Percentiles rank a stretch among this genome's conserved stretches.
Conservation (phyloP, 2,113 vertebrate species). For the Oenanthe oenanthe region DNA sequence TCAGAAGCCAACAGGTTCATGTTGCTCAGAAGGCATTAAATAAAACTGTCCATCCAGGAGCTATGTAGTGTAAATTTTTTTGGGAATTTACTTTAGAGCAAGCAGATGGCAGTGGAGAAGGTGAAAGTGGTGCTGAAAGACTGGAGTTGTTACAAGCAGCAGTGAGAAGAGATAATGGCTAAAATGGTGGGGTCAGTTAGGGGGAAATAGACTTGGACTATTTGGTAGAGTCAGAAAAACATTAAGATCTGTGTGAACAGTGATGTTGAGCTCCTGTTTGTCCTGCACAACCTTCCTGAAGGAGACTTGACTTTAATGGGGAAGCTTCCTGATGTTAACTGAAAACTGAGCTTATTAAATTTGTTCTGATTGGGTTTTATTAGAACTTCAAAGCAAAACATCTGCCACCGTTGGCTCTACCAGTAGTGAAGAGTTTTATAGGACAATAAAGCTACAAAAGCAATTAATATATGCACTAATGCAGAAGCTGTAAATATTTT, state of each 20-base stretch:
- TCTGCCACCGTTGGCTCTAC: background rate
- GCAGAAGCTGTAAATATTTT: conserved; percentile 28
- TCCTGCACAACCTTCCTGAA: background rate
- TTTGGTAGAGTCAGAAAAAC: background rate
- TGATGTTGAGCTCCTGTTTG: background rate
- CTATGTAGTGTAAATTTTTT: background rate
- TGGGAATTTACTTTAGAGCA: background rate
- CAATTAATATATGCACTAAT: background rate
- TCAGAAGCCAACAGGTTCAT: background rate
- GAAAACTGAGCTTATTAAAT: background rate
- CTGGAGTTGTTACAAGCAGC: background rate
- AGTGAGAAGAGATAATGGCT: background rate
- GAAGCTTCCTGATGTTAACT: background rate
- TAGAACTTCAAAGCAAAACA: background rate
- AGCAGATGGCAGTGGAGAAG: background rate
- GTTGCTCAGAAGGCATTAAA: background rate
- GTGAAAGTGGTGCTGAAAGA: background rate
- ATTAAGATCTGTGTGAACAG: background rate
- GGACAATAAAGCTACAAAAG: background rate
- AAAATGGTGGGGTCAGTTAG: background rate
- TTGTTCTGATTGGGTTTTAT: background rate
- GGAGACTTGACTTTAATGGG: background rate
- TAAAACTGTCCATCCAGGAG: background rate
- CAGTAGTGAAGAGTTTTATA: background rate
- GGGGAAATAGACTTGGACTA: background rate